Evolutionary conservation across 2,888 invertebrate genomes (phyloP).

Genomic region (Calameuta idolon): DNA sequence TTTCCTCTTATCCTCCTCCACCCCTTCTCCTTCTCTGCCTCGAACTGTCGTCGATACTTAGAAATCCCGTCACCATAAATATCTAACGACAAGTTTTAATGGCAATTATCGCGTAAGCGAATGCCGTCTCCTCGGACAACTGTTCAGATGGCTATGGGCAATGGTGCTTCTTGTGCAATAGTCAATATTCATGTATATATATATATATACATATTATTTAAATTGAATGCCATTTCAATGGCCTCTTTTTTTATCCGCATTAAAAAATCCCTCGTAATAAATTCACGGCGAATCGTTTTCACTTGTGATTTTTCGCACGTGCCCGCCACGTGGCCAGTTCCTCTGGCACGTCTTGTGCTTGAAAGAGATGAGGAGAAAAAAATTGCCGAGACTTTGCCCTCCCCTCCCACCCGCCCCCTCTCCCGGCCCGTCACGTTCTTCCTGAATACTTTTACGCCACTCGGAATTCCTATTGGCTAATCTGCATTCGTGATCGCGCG

Average conservation of each 20-base stretch:
- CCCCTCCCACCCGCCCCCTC: background rate
- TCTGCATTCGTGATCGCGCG: conserved; percentile 17
- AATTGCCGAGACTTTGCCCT: background rate
- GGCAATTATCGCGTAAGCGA: background rate
- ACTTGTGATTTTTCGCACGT: background rate
- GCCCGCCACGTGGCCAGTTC: background rate
- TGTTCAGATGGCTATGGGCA: background rate
- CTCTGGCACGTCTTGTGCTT: background rate
- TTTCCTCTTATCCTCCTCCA: background rate
- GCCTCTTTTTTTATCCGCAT: background rate
- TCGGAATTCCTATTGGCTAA: conserved; percentile 15
- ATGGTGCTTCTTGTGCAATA: background rate
- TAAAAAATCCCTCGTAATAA: background rate
- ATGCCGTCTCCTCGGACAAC: background rate
- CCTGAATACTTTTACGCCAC: conserved; percentile 10
- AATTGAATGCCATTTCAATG: background rate
- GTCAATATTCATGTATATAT: background rate
- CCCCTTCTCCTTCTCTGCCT: background rate
- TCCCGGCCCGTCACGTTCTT: background rate
- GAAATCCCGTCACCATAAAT: background rate
- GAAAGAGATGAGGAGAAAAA: background rate
- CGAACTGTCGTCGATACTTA: background rate
- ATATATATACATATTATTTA: background rate
- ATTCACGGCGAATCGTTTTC: background rate
- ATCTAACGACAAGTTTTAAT: background rate